Base-by-base conservation (phyloP, 2,113 vertebrate genomes). In the Odontesthes bonariensis region DNA sequence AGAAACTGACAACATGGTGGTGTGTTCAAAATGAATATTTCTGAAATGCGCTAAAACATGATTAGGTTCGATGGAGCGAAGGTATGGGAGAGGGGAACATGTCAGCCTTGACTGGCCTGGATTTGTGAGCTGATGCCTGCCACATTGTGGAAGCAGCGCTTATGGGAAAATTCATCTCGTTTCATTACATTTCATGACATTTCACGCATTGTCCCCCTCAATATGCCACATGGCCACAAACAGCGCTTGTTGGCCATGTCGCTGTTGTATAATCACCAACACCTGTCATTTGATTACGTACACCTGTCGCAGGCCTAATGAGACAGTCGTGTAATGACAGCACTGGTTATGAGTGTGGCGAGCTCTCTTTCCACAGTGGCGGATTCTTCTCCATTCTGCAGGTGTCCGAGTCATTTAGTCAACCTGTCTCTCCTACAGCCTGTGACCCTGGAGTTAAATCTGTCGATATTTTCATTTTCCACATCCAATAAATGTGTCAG, bases 401-500 rank as follows among this genome's bases (percentile, higher is more conserved):
- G 0, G 17, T 13, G 58, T 73, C 72, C 61, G 46, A 47, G 20
- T 68, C 58, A 16, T 77, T 81, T 75, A 69, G 62, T 40, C 67
- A 70, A 81, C 59, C 75, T 14, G 51, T 76, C 42, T 79, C 56
- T 52, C 22, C 58, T 20, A 32, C 68, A 31, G 35, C 2, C 61
- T 57, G n/a, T 65, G 70, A 83, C 79, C 84, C 73, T 52, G 58
- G 69, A 74, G 82, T 73, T 57, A 51, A 77, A 83, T 49, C 19
- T 63, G 55, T 91, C 69, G 32, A 82, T 88, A 84, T 84, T 88
- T 89, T 72, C 62, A 83, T 87, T 85, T 87, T 77, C 83, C 76
- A 64, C 49, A 20, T 85, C 75, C 77, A 77, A 90, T 91, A 90
- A 88, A 87, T 69, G 68, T 84, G 82, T 86, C 84, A 85, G 46